Percentiles rank a stretch among this genome's conserved stretches.
Conservation (phyloP, 2,888 invertebrate species). For the Idaea biselata region DNA sequence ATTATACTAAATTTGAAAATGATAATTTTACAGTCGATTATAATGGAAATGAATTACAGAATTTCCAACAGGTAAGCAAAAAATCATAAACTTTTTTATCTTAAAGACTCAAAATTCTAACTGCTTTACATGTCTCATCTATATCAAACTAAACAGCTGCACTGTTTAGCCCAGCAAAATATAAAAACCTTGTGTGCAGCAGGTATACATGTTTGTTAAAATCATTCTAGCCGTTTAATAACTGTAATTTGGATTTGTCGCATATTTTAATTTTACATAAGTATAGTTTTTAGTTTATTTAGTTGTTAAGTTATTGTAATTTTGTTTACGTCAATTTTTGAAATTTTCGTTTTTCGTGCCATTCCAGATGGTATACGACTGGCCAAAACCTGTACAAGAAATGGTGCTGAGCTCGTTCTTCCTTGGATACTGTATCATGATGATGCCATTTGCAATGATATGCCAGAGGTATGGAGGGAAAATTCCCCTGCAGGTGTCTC, state of each 20-base stretch:
- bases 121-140: too few relatives aligned
- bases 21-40: neutral
- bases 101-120: too few relatives aligned
- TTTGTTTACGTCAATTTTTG: neutral
- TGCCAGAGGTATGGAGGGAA: constrained; percentile 83
- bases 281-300: too few relatives aligned
- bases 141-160: too few relatives aligned
- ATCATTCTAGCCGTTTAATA: too few relatives aligned
- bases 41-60: constrained; percentile 18
- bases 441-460: constrained; percentile 78
- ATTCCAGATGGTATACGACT: constrained; percentile 44
- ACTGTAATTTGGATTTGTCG: too few relatives aligned
- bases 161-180: too few relatives aligned
- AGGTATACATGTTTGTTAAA: too few relatives aligned
- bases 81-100: too few relatives aligned
- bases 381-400: constrained; percentile 59
- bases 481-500: constrained; percentile 66
- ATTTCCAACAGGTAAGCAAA: neutral
- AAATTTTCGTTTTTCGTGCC: neutral
- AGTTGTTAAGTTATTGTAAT: neutral
- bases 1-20: neutral
- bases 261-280: too few relatives aligned
- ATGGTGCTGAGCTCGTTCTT: constrained; percentile 72
- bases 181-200: too few relatives aligned
- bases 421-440: constrained; percentile 73